Evolutionary conservation across 2,888 invertebrate species (phyloP), one percentile per base, ranked within the genome.

Genomic region (Parnassius mnemosyne): DNA sequence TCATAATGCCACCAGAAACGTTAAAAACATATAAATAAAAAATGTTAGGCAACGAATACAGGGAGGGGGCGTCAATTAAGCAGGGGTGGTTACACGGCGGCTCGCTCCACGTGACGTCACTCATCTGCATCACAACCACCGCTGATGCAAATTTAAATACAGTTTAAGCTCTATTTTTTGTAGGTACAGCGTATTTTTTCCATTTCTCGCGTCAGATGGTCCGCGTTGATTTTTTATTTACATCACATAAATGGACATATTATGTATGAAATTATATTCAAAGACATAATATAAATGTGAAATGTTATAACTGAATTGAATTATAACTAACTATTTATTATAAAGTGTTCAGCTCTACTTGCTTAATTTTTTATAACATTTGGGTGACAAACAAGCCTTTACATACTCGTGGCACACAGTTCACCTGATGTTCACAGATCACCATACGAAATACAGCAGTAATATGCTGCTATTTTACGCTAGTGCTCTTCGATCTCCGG

Each of bases 131-230:
- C 79, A 74, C 77, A 76, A 70, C 76, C 78, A 71, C 70, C 69
- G 74, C 75, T 80, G 81, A 85, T 84, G 84, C 79, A 81, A 84
- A 82, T 85, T 87, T 87, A 83, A 88, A 82, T 76, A 80, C 79
- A 79, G 82, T 83, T 83, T 81, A 80, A 80, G 79, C 72, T 78
- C 75, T 71, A 71, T 77, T 59, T 83, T 84, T 87, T 80, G 20
- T 20, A 20, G 83, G 69, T 65, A 72, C 64, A 68, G 71, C 72
- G 69, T 71, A 75, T 77, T 79, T 79, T 82, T 82, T 80, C 72
- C 76, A 71, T 70, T 74, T 75, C 68, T 66, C 58, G 72, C 80
- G 74, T 68, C 82, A 78, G 81, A 75, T 79, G 77, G 74, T 65
- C 56, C 64, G 60, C 60, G 60, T 56, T 44, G 59, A 55, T 53